Conservation (phyloP, 2,888 invertebrate species). For the Microchrysa polita region DNA sequence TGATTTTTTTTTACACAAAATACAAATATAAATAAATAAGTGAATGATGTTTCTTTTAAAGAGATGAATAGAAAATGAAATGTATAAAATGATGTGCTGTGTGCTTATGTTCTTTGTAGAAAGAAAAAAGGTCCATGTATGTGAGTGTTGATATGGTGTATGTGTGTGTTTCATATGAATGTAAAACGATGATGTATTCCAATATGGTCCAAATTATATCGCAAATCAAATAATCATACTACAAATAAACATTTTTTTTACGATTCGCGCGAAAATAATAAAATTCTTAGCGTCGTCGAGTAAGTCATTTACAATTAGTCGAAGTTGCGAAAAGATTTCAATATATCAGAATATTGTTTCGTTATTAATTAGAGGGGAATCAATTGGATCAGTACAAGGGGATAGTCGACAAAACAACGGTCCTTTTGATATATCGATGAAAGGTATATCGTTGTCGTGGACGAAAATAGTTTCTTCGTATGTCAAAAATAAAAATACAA, state of each 20-base stretch:
- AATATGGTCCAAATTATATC: constrained; percentile 1
- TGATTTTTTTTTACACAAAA: constrained; percentile 28
- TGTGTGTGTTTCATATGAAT: constrained; percentile 11
- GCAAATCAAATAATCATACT: constrained; percentile 21
- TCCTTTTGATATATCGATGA: neutral
- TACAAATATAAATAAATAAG: constrained; percentile 9
- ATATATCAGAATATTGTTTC: constrained; percentile 8
- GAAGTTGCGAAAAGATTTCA: constrained; percentile 30
- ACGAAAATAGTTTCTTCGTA: too few species aligned
- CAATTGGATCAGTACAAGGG: neutral
- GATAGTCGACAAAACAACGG: neutral
- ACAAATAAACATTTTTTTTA: neutral
- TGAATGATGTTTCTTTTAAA: too few species aligned
- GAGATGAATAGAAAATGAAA: neutral
- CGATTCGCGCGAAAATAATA: constrained; percentile 1
- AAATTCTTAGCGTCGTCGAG: constrained; percentile 24
- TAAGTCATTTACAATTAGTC: constrained; percentile 36
- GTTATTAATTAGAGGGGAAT: constrained; percentile 19
- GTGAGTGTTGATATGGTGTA: neutral
- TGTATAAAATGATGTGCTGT: neutral
- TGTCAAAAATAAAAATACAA: neutral
- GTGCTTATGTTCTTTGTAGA: neutral
- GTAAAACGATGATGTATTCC: neutral
- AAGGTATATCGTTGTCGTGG: neutral
- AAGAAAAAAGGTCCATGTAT: neutral